phyloP scores from a whole-genome alignment of 2,113 vertebrate genomes.

The Odocoileus virginianus region DNA sequence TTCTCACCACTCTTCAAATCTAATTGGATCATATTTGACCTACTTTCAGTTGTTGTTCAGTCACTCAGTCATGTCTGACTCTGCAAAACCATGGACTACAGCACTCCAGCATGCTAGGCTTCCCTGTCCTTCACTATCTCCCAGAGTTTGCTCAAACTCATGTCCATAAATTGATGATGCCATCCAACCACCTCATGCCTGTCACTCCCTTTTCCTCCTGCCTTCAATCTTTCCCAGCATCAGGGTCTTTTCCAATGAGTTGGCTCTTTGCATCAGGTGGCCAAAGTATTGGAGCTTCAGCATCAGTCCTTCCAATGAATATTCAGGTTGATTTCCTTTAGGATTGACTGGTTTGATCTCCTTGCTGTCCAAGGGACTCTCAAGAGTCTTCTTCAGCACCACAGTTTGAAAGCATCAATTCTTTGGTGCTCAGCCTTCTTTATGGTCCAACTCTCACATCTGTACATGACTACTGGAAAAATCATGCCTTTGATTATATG shows the following conservation, averaged over 20 bases:
- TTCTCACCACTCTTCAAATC: neutral
- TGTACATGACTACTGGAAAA: neutral
- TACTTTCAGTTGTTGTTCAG: neutral
- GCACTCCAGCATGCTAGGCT: neutral
- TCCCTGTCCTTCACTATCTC: neutral
- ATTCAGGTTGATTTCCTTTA: neutral
- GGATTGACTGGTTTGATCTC: neutral
- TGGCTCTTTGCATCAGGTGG: neutral
- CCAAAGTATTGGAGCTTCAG: neutral
- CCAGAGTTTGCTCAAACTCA: neutral
- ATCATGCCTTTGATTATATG: neutral
- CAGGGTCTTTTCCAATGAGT: neutral
- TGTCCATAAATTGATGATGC: neutral
- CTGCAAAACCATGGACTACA: neutral
- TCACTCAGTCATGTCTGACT: neutral
- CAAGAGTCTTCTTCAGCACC: neutral
- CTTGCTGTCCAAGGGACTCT: neutral
- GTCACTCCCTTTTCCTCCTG: neutral
- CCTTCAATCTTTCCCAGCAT: neutral
- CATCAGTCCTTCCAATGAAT: neutral
- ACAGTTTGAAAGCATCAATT: neutral
- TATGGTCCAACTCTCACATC: neutral
- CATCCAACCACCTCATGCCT: neutral
- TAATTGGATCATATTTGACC: constrained; percentile 6
- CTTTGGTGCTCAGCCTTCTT: neutral